Percentiles rank a stretch among this genome's conserved stretches.
phyloP scores from a whole-genome alignment of 2,888 invertebrate genomes.

The Eupsilia transversa region DNA sequence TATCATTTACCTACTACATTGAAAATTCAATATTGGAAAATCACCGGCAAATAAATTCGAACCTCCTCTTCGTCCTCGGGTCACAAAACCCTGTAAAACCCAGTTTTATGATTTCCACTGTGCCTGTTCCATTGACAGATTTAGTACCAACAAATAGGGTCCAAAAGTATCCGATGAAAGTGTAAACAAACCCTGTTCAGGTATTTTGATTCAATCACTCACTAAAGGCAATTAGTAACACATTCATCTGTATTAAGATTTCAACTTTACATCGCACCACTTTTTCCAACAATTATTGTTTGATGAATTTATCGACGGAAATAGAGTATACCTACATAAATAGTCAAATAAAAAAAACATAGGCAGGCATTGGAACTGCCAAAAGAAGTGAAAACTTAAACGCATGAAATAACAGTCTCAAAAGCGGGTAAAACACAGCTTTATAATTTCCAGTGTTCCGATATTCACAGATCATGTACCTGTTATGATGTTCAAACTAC shows the following conservation, averaged over 20 bases:
- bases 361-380: not conserved
- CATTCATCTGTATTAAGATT: not conserved
- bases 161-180: not conserved
- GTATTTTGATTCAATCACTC: not conserved
- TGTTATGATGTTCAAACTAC: not conserved
- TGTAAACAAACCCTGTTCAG: not conserved
- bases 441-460: not conserved
- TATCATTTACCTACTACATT: not conserved
- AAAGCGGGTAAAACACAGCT: not conserved
- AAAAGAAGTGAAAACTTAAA: not conserved
- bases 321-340: not conserved
- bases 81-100: not conserved
- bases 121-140: not conserved
- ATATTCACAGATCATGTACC: not conserved
- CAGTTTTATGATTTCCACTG: not conserved
- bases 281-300: not conserved
- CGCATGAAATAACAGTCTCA: not conserved
- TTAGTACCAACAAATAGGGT: not conserved
- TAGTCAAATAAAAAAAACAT: not conserved
- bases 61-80: not conserved
- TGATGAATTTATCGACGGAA: not conserved
- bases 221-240: not conserved
- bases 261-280: not conserved
- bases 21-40: not conserved
- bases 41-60: not conserved